These are phyloP conservation scores for Zele albiditarsus DNA, from an alignment of 2,888 invertebrate species.

Conservation along the genomic window DNA sequence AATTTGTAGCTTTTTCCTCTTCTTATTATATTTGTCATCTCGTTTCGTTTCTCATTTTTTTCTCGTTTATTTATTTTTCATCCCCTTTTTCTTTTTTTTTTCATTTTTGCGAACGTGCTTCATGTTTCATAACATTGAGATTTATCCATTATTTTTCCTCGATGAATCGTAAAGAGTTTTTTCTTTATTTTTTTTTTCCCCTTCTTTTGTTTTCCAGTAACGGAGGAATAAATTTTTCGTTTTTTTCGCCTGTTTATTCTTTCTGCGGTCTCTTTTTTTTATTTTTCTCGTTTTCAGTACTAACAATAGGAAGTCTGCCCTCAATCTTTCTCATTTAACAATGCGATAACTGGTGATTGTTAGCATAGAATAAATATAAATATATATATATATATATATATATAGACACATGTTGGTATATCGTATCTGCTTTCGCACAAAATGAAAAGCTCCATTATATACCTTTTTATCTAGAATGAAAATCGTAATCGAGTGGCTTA, in stretches of 20 bases:
- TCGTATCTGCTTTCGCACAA: conserved; percentile 34
- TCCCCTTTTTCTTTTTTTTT: background rate
- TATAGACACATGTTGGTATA: conserved; percentile 34
- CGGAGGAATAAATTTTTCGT: background rate
- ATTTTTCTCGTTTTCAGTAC: background rate
- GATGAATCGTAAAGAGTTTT: conserved; percentile 13
- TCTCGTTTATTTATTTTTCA: background rate
- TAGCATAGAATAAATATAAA: conserved; percentile 1
- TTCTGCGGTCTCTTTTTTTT: background rate
- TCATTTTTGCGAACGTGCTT: background rate
- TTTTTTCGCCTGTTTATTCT: conserved; percentile 1
- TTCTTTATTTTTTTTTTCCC: background rate
- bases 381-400: conserved; percentile 24
- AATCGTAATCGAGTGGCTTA: conserved; percentile 56
- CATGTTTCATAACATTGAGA: background rate
- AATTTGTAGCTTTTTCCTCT: conserved; percentile 28
- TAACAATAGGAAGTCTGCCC: conserved; percentile 1
- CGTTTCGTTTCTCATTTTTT: background rate
- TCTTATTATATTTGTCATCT: conserved; percentile 5
- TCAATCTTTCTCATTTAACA: conserved; percentile 30
- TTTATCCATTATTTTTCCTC: conserved; percentile 2
- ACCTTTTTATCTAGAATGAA: conserved; percentile 54
- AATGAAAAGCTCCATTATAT: conserved; percentile 40
- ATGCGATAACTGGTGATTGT: conserved; percentile 24
- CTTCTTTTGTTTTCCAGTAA: background rate